phyloP scores from a whole-genome alignment of 2,113 vertebrate species.

The Macaca mulatta region DNA sequence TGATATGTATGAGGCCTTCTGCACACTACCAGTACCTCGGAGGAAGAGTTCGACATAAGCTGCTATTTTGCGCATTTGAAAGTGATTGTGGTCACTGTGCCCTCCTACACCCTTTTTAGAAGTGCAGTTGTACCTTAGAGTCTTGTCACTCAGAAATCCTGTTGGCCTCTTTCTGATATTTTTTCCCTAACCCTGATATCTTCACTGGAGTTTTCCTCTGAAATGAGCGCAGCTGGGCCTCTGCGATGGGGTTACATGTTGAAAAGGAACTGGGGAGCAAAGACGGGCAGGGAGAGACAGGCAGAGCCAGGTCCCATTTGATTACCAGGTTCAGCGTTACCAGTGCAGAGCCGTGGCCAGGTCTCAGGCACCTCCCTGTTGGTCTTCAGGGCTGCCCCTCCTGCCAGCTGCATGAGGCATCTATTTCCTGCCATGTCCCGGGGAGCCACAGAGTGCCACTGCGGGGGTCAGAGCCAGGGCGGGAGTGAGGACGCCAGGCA shows the following conservation, averaged over 20 bases:
- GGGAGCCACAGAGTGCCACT: background rate
- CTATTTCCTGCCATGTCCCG: accelerated
- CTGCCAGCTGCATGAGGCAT: accelerated
- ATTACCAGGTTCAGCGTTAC: accelerated
- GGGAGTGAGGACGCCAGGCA: accelerated
- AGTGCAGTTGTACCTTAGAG: background rate
- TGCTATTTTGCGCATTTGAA: accelerated
- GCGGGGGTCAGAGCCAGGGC: accelerated
- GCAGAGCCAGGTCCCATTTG: background rate
- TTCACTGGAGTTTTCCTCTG: background rate
- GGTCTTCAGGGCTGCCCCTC: no score
- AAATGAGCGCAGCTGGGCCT: background rate
- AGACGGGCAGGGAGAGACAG: background rate
- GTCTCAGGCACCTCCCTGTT: accelerated
- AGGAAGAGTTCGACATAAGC: accelerated
- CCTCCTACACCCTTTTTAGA: background rate
- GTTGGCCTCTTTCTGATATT: background rate
- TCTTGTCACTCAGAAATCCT: background rate
- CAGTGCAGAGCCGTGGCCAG: background rate
- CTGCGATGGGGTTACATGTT: accelerated
- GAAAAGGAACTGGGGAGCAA: background rate
- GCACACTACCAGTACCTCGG: accelerated
- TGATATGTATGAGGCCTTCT: accelerated
- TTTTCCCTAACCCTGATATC: background rate
- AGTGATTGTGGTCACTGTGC: background rate